phyloP scores from a whole-genome alignment of 1,140 invertebrate genomes.

The Drosophila erecta region DNA sequence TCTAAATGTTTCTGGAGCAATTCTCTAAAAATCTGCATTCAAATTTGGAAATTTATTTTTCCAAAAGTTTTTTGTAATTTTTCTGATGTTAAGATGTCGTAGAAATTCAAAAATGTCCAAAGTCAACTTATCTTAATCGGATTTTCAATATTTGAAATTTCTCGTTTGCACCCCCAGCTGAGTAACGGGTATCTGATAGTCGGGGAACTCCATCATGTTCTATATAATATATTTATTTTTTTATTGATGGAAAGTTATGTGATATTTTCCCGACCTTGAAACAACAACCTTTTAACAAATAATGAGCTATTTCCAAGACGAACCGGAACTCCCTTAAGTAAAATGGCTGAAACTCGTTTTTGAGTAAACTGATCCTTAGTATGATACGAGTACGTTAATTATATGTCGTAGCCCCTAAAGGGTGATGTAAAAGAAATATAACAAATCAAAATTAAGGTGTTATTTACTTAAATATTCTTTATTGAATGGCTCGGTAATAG shows the following conservation, averaged over 20 bases:
- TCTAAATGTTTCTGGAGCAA: no score
- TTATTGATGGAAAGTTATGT: constrained; percentile 1
- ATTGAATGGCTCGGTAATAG: constrained; percentile 84
- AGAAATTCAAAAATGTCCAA: no score
- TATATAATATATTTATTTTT: neutral
- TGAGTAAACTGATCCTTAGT: constrained; percentile 3
- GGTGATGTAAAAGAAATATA: neutral
- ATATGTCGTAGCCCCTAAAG: constrained; percentile 11
- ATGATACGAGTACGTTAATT: constrained; percentile 1
- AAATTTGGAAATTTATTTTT: no score
- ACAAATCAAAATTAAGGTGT: neutral
- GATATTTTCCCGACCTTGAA: constrained; percentile 9
- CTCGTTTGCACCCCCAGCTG: no score
- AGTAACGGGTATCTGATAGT: no score
- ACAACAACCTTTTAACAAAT: neutral
- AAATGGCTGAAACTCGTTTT: constrained; percentile 11
- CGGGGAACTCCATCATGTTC: no score
- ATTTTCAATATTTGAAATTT: no score
- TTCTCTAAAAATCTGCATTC: no score
- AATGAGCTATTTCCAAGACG: neutral
- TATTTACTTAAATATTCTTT: neutral
- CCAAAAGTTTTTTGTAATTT: no score
- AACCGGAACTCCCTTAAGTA: constrained; percentile 16
- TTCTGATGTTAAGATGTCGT: no score
- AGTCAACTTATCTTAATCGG: no score